Percentiles rank a stretch among this genome's conserved stretches.
Evolutionary conservation across 2,113 vertebrate genomes (phyloP).

Genomic region (Centropus unirufus): DNA sequence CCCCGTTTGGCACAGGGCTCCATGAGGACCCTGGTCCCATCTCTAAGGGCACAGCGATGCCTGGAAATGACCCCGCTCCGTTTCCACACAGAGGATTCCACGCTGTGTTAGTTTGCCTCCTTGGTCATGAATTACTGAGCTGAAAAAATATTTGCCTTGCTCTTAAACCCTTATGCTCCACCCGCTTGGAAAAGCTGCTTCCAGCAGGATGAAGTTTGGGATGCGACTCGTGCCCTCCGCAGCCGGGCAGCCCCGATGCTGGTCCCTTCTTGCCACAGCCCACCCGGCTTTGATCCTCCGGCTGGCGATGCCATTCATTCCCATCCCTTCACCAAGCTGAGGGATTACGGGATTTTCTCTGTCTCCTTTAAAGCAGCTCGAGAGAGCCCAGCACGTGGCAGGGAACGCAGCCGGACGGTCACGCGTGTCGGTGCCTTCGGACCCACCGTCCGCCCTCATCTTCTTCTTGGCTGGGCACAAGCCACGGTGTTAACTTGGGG

Average conservation of each 20-base stretch:
- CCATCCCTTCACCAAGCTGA: background rate
- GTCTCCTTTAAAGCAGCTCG: background rate
- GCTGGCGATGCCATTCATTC: background rate
- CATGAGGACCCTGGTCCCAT: fast-evolving
- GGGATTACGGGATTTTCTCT: slow-evolving; percentile 44
- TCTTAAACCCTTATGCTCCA: background rate
- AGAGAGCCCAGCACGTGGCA: background rate
- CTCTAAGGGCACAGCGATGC: background rate
- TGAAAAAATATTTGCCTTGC: slow-evolving; percentile 47
- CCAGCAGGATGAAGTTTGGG: background rate
- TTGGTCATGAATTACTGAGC: background rate
- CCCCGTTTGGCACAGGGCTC: background rate
- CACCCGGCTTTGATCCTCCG: fast-evolving
- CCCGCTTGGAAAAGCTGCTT: background rate
- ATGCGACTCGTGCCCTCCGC: fast-evolving
- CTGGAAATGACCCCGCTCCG: background rate
- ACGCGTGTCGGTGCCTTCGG: background rate
- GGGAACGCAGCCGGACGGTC: background rate
- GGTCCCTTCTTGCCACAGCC: background rate
- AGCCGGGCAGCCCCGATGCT: fast-evolving
- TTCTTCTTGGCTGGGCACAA: background rate
- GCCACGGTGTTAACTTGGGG: background rate
- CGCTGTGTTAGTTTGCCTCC: background rate
- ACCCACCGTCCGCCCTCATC: background rate
- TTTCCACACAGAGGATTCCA: background rate